Evolutionary conservation across 2,888 invertebrate genomes (phyloP).

Genomic region (Hydropsyche betteni): DNA sequence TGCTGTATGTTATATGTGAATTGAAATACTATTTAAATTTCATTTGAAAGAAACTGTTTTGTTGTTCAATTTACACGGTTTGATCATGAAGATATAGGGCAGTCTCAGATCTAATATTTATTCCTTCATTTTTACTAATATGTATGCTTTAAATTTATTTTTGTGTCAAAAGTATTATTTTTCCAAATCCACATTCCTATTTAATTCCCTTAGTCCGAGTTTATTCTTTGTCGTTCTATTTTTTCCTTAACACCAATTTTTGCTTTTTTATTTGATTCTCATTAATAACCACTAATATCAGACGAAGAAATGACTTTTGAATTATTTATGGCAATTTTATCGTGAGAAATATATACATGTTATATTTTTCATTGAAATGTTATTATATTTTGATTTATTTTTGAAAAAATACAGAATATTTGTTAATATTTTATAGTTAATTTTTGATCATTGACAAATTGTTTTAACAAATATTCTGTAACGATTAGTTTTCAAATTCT

Average conservation of each 20-base stretch:
- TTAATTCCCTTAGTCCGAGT: neutral
- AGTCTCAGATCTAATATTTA: neutral
- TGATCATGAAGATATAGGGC: neutral
- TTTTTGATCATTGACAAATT: neutral
- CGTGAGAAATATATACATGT: conserved; percentile 1
- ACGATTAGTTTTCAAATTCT: neutral
- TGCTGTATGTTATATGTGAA: neutral
- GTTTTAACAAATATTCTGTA: neutral
- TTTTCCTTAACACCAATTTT: neutral
- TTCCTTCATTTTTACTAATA: conserved; percentile 10
- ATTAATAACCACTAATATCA: conserved; percentile 16
- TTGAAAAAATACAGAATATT: neutral
- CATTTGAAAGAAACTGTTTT: neutral
- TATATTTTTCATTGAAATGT: conserved; percentile 16
- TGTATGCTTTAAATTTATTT: conserved; percentile 5
- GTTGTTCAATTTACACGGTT: neutral
- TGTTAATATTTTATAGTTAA: no score
- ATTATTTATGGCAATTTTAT: conserved; percentile 15
- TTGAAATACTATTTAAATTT: conserved; percentile 10
- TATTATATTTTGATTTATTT: neutral
- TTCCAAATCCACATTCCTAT: neutral
- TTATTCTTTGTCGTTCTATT: conserved; percentile 1
- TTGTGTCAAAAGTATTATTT: conserved; percentile 9
- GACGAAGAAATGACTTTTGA: neutral
- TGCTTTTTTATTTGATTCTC: conserved; percentile 13